These are phyloP conservation scores for Aurelia sp. DNA, from an alignment of 30 jellyfish, hydroid and myxozoan species.

Conservation along the genomic window DNA sequence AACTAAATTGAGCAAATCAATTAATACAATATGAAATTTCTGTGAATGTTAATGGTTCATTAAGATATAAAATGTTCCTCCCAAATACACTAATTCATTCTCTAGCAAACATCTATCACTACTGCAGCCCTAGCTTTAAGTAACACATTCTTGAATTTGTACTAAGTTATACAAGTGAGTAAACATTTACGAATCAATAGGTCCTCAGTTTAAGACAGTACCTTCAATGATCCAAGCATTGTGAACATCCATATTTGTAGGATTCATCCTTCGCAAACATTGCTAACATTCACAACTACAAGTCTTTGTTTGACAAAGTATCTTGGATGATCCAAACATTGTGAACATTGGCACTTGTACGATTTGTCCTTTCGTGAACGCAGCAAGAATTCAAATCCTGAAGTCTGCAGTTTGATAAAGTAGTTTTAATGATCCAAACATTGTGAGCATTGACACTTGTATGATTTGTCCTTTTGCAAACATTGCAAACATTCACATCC, in stretches of 20 bases:
- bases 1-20: too few species aligned
- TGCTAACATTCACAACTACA: background rate
- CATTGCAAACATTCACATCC: background rate
- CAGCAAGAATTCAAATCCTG: background rate
- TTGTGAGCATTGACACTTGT: background rate
- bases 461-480: background rate
- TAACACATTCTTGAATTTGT: too few species aligned
- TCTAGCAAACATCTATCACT: too few species aligned
- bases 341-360: background rate
- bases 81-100: too few species aligned
- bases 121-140: background rate
- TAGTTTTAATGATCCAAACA: background rate
- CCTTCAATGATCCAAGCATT: background rate
- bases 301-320: too few species aligned
- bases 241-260: background rate
- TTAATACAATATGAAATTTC: too few species aligned
- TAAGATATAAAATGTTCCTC: too few species aligned
- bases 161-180: background rate
- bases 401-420: too few species aligned
- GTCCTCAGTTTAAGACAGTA: too few species aligned
- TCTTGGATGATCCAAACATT: background rate
- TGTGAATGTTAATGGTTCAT: too few species aligned
- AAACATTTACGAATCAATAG: background rate
- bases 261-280: background rate
- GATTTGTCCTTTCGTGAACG: background rate